phyloP scores from a whole-genome alignment of 2,113 vertebrate genomes.

The Rhinopomastus cyanomelas region DNA sequence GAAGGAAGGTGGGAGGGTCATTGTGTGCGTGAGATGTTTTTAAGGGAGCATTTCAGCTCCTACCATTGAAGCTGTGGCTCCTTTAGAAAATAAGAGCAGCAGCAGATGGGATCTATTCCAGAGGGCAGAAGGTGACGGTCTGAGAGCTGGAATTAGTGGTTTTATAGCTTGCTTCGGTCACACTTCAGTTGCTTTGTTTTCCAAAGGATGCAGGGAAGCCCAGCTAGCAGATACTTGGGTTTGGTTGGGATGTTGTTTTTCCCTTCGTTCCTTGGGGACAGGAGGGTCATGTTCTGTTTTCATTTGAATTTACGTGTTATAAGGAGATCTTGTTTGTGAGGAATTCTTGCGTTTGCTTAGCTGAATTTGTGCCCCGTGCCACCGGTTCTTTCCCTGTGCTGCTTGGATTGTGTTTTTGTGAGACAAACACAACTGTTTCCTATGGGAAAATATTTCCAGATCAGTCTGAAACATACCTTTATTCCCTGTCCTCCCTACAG shows the following conservation, averaged over 20 bases:
- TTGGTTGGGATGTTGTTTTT: neutral
- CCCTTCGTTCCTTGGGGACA: neutral
- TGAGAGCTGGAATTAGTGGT: slow-evolving; percentile 1
- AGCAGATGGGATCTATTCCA: neutral
- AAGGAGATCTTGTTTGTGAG: neutral
- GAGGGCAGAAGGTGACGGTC: slow-evolving; percentile 10
- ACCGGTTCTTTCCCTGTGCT: neutral
- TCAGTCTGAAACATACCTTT: slow-evolving; percentile 57
- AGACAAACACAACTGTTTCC: neutral
- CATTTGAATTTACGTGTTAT: neutral
- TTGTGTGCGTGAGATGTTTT: neutral
- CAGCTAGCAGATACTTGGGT: neutral
- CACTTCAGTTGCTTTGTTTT: slow-evolving; percentile 1
- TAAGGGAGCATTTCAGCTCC: neutral
- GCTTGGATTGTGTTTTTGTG: neutral
- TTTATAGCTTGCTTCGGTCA: slow-evolving; percentile 37
- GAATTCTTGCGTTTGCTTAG: neutral
- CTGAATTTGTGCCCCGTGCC: neutral
- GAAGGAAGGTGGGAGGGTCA: neutral
- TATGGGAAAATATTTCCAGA: slow-evolving; percentile 45
- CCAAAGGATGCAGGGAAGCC: neutral
- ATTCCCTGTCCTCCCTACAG: slow-evolving; percentile 51
- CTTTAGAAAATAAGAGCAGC: neutral
- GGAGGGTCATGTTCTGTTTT: neutral
- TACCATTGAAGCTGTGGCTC: neutral